Evolutionary conservation across 2,113 vertebrate species (phyloP), one percentile per base, ranked within the genome.

Genomic region (Suncus etruscus): DNA sequence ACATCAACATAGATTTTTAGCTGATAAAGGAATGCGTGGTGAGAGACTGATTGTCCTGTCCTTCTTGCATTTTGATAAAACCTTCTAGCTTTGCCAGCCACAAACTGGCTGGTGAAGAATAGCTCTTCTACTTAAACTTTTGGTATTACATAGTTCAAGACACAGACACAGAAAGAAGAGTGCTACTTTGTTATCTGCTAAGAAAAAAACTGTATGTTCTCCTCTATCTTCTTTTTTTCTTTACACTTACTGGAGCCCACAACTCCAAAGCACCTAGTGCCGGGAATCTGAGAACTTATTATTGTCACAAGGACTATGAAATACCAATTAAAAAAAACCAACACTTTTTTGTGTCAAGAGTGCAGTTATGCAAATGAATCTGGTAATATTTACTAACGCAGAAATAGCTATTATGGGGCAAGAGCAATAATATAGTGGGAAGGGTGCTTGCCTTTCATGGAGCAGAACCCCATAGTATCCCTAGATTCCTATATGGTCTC

Each of bases 361-460:
- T 70, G 63, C 25, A 16, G 70, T 16, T 90, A 58, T 86, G 50
- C 31, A 87, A 58, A 0, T 51, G 24, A 29, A 90, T 32, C 54
- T 89, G 75, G 24, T 18, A 39, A 88, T 79, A 85, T 51, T 90
- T 94, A 92, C n/a, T 72, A 54, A 39, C 24, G 31, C 7, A 81
- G n/a, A 83, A 54, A 54, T 81, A 58, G 12, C 18, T 51, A 39
- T 39, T 39, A 39, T 3, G 3, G 39, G 39, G 39, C 39, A 39
- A 39, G 39, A 39, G 39, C 39, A 3, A 39, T 39, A 39, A 39
- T 39, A 39, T 5, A 39, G 39, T 39, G 39, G 39, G 39, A 39
- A 39, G 39, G 39, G 39, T 39, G 39, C 39, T 39, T 39, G 39
- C 39, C 39, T 39, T 39, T 3, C 39, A 39, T 39, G 39, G 39